Base-by-base conservation (phyloP, 2,797 vertebrate genomes). In the Halcyon badia region DNA sequence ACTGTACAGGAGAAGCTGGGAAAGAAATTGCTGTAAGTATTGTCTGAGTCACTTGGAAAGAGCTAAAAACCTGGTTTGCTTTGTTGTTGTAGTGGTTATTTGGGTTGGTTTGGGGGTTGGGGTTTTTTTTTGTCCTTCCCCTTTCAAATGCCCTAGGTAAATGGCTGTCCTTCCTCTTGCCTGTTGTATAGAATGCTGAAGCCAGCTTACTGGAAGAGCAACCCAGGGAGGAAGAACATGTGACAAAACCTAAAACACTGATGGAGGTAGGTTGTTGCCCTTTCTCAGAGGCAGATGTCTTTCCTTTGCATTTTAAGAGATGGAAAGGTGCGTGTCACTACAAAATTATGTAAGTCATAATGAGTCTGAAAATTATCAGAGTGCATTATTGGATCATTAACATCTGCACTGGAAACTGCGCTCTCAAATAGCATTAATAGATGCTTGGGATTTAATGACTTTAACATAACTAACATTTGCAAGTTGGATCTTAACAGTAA, bases 1-100 rank as follows among this genome's bases (percentile, higher is more conserved):
- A 99, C 95, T 99, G 99, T 96, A 99, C 99, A 16, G 99, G 99
- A 97, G 99, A 99, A 51, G 98, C 98, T 91, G 99, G 99, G 83
- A 99, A 99, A 85, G 98, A 97, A 97, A 97, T 98, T 49, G 72
- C 72, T 56, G 99, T 99, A 86, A 99, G 99, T 98, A 79, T 58
- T 49, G 30, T 80, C 64, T 82, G 49, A 33, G 52, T 66, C 22
- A 16, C 39, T 35, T 75, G 31, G 62, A 48, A 66, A 64, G 31
- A 54, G 28, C 5, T 86, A 16, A 84, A 94, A 44, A 37, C 4
- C 33, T 37, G 15, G 28, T 77, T 51, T 54, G 16, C 4, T 42
- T 19, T 60, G 28, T 17, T 39, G 24, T 11, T n/a, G 15, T 18
- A 51, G 49, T 51, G 49, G 14, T 51, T 25, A 25, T 26, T 28